These are phyloP conservation scores for Pyrrhosoma nymphula DNA, from an alignment of 2,888 invertebrate species.

Conservation along the genomic window DNA sequence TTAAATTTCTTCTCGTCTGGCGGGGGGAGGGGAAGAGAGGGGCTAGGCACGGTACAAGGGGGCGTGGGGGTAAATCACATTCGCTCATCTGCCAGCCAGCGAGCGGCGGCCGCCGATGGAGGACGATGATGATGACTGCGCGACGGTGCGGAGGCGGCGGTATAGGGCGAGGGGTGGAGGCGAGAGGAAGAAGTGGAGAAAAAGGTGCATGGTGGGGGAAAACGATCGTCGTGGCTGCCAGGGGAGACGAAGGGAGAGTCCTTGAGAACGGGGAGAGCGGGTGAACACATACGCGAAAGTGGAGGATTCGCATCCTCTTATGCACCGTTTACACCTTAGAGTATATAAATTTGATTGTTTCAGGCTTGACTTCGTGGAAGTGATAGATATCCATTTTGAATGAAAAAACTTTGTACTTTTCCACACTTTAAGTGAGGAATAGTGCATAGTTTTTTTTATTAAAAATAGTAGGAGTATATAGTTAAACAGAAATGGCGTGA, in stretches of 20 bases:
- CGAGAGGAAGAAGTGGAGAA: not conserved
- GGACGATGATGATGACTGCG: not conserved
- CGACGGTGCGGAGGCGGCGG: not conserved
- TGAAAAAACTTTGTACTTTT: too few species aligned
- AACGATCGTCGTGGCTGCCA: not conserved
- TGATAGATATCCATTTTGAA: too few species aligned
- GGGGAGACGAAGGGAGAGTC: not conserved
- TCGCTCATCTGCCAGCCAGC: not conserved
- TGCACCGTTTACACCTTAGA: too few species aligned
- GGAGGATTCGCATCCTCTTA: too few species aligned
- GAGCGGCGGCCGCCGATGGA: not conserved
- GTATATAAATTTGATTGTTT: too few species aligned
- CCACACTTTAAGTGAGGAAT: too few species aligned
- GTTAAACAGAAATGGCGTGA: too few species aligned
- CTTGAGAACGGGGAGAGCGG: constrained; percentile 8
- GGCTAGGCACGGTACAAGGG: not conserved
- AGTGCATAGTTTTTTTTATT: too few species aligned
- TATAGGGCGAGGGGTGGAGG: not conserved
- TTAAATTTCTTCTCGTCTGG: not conserved
- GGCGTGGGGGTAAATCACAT: constrained; percentile 27
- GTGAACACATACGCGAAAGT: too few species aligned
- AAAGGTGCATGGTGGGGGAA: not conserved
- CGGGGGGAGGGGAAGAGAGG: not conserved
- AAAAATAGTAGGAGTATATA: too few species aligned
- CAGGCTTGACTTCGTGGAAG: too few species aligned